phyloP scores from a whole-genome alignment of 2,888 invertebrate species.

The Corbicula japonica region DNA sequence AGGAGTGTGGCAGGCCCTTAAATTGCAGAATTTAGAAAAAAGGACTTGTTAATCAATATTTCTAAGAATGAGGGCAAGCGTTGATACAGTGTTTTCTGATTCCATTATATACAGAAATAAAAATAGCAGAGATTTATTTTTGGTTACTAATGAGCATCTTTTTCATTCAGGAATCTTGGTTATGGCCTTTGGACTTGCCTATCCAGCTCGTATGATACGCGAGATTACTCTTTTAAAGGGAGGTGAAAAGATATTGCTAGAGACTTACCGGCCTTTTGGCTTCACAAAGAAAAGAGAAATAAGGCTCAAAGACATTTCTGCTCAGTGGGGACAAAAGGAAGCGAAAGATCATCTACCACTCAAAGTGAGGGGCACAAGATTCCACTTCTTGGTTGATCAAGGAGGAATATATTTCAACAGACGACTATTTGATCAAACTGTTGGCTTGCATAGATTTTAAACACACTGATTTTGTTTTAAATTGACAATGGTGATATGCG shows the following conservation, averaged over 20 bases:
- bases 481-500: too few relatives aligned
- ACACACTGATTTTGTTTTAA: too few relatives aligned
- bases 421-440: slow-evolving; percentile 39
- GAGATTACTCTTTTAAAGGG: slow-evolving; percentile 49
- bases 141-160: background rate
- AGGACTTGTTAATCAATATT: too few relatives aligned
- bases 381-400: slow-evolving; percentile 21
- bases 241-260: slow-evolving; percentile 32
- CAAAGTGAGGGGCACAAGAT: slow-evolving; percentile 33
- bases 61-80: too few relatives aligned
- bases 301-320: slow-evolving; percentile 42
- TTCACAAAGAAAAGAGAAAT: slow-evolving; percentile 13
- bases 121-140: background rate
- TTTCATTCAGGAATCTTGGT: slow-evolving; percentile 45
- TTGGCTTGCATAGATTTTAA: slow-evolving; percentile 43
- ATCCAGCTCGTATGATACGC: slow-evolving; percentile 33
- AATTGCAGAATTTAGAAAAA: too few relatives aligned
- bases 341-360: slow-evolving; percentile 12
- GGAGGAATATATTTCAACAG: slow-evolving; percentile 38
- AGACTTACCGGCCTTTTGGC: slow-evolving; percentile 48
- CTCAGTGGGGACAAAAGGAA: slow-evolving; percentile 20
- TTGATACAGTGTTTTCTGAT: background rate
- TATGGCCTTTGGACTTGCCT: slow-evolving; percentile 2
- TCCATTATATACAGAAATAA: background rate
- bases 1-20: too few relatives aligned